Conservation (phyloP, 2,888 invertebrate genomes). For the Chrysodeixis includens region DNA sequence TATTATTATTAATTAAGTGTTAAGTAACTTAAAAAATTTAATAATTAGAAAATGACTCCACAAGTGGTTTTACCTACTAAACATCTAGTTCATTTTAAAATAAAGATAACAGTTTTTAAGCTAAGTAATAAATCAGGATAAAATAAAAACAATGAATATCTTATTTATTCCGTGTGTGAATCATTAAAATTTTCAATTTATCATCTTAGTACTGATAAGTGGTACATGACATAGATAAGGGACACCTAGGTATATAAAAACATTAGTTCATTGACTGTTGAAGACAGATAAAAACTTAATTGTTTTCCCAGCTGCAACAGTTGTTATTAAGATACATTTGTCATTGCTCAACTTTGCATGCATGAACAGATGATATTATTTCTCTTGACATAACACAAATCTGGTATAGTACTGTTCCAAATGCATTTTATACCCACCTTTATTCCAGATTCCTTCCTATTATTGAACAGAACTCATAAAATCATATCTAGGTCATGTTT, state of each 20-base stretch:
- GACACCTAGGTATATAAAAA: neutral
- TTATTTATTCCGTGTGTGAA: neutral
- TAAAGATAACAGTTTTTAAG: too few species aligned
- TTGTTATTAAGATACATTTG: slow-evolving; percentile 31
- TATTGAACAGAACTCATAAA: neutral
- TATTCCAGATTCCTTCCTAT: neutral
- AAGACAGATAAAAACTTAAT: slow-evolving; percentile 34
- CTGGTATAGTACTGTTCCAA: neutral
- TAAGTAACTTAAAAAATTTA: too few species aligned
- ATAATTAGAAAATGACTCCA: too few species aligned
- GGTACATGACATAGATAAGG: neutral
- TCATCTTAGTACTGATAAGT: neutral
- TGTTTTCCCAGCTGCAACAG: slow-evolving; percentile 32
- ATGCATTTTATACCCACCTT: neutral
- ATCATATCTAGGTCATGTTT: neutral
- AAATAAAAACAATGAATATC: neutral
- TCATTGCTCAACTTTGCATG: slow-evolving; percentile 10
- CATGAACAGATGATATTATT: neutral
- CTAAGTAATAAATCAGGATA: too few species aligned
- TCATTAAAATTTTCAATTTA: slow-evolving; percentile 4
- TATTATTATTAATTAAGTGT: too few species aligned
- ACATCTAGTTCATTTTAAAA: too few species aligned
- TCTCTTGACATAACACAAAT: neutral
- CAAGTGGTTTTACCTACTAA: too few species aligned
- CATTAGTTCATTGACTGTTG: slow-evolving; percentile 24